Evolutionary conservation across 37 sponge, comb jelly and placozoan genomes (phyloP), one percentile per base, ranked within the genome.

Genomic region (Diacarnus erythraeanus): DNA sequence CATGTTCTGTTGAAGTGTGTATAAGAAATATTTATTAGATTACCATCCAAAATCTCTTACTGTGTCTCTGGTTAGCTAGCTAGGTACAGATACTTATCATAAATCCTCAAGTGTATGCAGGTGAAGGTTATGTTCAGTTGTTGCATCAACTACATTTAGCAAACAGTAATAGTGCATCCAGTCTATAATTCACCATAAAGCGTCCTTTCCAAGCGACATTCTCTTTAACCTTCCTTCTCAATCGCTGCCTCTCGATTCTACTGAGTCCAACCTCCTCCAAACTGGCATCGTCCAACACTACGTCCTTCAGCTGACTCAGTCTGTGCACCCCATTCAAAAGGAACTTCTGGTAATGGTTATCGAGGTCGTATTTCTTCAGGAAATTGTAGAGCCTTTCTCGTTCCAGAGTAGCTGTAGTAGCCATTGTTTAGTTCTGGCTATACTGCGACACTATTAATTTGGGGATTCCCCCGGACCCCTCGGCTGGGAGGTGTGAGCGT

Each of bases 311-410:
- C 69, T 90, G 82, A 21, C 21, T 64, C 10, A 90, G 58, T 37
- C 71, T 67, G 17, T 37, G 30, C 39, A 89, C 90, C 17, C 85
- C 81, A 56, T 59, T 66, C 27, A 40, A 40, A 36, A 79, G 33
- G 57, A 89, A 79, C 56, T 40, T 76, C 17, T 69, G 37, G 65
- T 75, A 64, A 51, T 89, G 75, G n/a, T 75, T 23, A 6, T 58
- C 60, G 38, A 89, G 57, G 31, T 89, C 71, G 57, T 89, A 83
- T 71, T 70, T 80, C 42, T 84, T 38, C 18, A 89, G 81, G 69
- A 89, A 89, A 75, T 89, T 89, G 73, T 36, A 87, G 43, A 87
- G 38, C 1, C 63, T 31, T 6, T 56, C 47, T 59, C 75, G 78
- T 38, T 86, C 80, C 31, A 25, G 61, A 58, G 41, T 35, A 25